These are phyloP conservation scores for Eurystomus gularis DNA, from an alignment of 2,113 vertebrate species.

Conservation along the genomic window DNA sequence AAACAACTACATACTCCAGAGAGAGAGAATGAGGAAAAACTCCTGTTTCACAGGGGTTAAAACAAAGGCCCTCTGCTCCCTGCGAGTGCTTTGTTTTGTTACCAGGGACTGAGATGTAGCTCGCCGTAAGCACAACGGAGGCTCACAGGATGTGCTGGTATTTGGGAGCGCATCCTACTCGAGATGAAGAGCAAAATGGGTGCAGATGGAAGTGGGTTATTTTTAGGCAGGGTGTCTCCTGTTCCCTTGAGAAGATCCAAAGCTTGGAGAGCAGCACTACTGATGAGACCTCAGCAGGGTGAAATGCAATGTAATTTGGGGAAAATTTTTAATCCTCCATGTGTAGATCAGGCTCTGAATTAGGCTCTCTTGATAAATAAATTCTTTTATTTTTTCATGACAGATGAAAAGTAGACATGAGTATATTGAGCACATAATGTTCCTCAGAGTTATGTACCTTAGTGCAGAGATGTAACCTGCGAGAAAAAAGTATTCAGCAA, in stretches of 20 bases:
- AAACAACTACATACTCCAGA: neutral
- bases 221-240: slow-evolving; percentile 3
- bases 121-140: neutral
- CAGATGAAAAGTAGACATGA: neutral
- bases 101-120: neutral
- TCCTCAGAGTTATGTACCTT: no score
- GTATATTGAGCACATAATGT: neutral
- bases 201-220: neutral
- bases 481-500: neutral
- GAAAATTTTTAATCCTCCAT: neutral
- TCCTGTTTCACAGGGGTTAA: neutral
- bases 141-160: neutral
- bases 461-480: neutral
- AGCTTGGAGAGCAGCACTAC: neutral
- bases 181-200: neutral
- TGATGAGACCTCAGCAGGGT: neutral
- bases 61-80: neutral
- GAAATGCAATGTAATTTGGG: neutral
- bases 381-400: neutral
- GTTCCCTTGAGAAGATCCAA: neutral
- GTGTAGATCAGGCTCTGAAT: neutral
- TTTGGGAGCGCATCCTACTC: neutral
- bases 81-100: neutral
- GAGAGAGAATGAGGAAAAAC: neutral
- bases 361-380: neutral